These are phyloP conservation scores for Sylvilagus bachmani DNA, from an alignment of 2,113 vertebrate species.

Conservation along the genomic window DNA sequence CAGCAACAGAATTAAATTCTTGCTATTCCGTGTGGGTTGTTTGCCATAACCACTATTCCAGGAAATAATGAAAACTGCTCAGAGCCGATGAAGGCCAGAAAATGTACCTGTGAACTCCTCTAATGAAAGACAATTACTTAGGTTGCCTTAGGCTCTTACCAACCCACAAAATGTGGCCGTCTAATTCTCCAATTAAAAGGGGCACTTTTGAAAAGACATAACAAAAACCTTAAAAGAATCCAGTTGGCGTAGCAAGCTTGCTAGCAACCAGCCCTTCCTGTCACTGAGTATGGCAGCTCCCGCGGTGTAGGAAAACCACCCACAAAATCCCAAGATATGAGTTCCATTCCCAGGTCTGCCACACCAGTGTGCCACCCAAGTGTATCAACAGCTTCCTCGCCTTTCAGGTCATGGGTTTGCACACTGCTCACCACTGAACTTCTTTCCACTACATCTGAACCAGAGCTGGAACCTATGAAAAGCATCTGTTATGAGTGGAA, in stretches of 20 bases:
- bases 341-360: background rate
- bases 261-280: background rate
- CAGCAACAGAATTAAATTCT: background rate
- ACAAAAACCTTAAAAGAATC: conserved; percentile 53
- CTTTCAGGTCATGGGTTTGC: background rate
- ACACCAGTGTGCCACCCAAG: background rate
- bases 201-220: conserved; percentile 45
- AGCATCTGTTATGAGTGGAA: no score
- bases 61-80: conserved; percentile 66
- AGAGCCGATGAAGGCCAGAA: conserved; percentile 40
- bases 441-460: background rate
- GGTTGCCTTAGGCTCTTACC: conserved; percentile 64
- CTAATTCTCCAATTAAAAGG: conserved; percentile 78
- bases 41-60: conserved; percentile 54
- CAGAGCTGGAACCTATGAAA: background rate
- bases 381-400: background rate
- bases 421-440: background rate
- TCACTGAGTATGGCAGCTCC: background rate
- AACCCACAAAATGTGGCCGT: conserved; percentile 63
- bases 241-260: background rate
- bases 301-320: background rate
- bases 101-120: conserved; percentile 64
- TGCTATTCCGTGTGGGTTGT: conserved; percentile 17
- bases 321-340: accelerated
- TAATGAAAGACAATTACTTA: conserved; percentile 78